Conservation (phyloP, 2,797 vertebrate species). For the Mormyrus proboscirostris region DNA sequence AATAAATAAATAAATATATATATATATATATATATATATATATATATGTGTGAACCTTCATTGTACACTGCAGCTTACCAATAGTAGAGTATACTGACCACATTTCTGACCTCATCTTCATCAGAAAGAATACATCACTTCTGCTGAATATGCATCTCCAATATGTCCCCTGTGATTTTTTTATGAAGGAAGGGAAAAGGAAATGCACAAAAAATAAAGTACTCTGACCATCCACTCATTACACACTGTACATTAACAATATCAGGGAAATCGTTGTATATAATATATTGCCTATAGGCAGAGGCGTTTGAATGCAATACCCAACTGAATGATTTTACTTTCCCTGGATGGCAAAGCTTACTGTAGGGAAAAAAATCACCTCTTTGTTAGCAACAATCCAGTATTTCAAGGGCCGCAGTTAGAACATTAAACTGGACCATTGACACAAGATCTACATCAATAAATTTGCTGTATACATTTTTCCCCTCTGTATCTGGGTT, state of each 20-base stretch:
- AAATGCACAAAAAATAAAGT: neutral
- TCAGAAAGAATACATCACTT: neutral
- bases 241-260: neutral
- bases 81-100: neutral
- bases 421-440: neutral
- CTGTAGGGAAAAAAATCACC: neutral
- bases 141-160: neutral
- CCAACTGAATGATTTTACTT: neutral
- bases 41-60: neutral
- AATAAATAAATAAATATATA: too few relatives aligned
- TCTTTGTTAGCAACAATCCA: neutral
- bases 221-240: neutral
- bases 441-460: neutral
- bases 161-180: neutral
- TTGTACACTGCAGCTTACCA: neutral
- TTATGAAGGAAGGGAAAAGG: neutral
- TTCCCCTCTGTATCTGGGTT: neutral
- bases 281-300: neutral
- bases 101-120: neutral
- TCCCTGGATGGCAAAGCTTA: neutral
- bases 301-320: neutral
- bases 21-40: slow-evolving; percentile 6
- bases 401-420: neutral
- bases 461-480: neutral
- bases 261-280: neutral